Conservation (phyloP, 2,888 invertebrate species). For the Pterostichus niger region DNA sequence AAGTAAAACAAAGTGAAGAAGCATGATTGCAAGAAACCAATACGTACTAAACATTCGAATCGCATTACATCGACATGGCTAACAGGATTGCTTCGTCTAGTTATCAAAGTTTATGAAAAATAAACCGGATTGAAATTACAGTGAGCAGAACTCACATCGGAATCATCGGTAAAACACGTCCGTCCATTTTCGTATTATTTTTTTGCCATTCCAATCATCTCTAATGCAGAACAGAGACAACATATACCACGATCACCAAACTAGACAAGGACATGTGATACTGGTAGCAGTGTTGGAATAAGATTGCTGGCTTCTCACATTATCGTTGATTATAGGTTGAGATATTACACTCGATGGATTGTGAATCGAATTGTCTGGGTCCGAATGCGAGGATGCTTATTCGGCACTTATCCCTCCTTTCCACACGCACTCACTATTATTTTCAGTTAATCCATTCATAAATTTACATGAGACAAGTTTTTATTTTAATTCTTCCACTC, state of each 20-base stretch:
- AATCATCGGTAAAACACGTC: slow-evolving; percentile 58
- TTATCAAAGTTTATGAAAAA: slow-evolving; percentile 61
- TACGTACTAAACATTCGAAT: slow-evolving; percentile 35
- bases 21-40: slow-evolving; percentile 33
- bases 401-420: slow-evolving; percentile 10
- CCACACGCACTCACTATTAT: slow-evolving; percentile 19
- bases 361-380: slow-evolving; percentile 65
- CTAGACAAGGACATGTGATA: slow-evolving; percentile 58
- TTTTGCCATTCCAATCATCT: slow-evolving; percentile 66
- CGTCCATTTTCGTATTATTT: slow-evolving; percentile 62
- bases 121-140: slow-evolving; percentile 60
- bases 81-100: slow-evolving; percentile 53
- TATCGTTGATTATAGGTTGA: slow-evolving; percentile 68
- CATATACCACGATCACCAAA: not conserved
- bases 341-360: slow-evolving; percentile 65
- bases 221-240: slow-evolving; percentile 50
- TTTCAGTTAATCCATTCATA: slow-evolving; percentile 32
- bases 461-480: slow-evolving; percentile 22
- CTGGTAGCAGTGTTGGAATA: slow-evolving; percentile 69
- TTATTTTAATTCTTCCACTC: not conserved
- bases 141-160: slow-evolving; percentile 4
- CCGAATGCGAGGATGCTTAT: slow-evolving; percentile 34
- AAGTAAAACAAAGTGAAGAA: slow-evolving; percentile 25
- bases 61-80: not conserved
- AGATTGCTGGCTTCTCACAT: slow-evolving; percentile 69